phyloP scores from a whole-genome alignment of 2,888 invertebrate species.

The Chrysodeixis includens region DNA sequence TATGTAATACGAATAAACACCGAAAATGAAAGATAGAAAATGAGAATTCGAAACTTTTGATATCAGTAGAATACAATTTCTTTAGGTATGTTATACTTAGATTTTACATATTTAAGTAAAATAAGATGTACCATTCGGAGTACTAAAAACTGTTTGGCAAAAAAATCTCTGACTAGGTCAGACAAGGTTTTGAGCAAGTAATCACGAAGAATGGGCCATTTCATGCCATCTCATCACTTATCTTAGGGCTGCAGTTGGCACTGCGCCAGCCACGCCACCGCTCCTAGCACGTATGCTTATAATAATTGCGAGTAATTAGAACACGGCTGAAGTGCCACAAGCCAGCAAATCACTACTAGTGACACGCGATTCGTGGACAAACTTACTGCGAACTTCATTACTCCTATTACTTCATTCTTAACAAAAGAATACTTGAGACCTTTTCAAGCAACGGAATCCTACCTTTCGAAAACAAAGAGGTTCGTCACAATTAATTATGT shows the following conservation, averaged over 20 bases:
- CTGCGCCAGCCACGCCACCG: slow-evolving; percentile 24
- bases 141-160: no score
- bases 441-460: no score
- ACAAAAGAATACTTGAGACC: no score
- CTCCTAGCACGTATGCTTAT: slow-evolving; percentile 35
- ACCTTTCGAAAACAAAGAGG: not conserved
- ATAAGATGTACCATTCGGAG: no score
- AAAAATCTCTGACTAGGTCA: slow-evolving; percentile 14
- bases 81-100: no score
- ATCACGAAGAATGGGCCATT: slow-evolving; percentile 42
- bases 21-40: not conserved
- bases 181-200: slow-evolving; percentile 23
- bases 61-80: not conserved
- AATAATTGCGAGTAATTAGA: slow-evolving; percentile 46
- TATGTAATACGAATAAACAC: not conserved
- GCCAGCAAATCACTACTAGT: slow-evolving; percentile 9
- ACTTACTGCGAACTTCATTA: not conserved
- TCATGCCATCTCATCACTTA: slow-evolving; percentile 50
- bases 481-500: not conserved
- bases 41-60: not conserved
- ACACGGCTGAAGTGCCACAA: slow-evolving; percentile 17
- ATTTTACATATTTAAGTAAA: no score
- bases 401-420: no score
- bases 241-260: slow-evolving; percentile 41
- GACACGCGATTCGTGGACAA: slow-evolving; percentile 28